These are phyloP conservation scores for Cotesia typhae DNA, from an alignment of 1,140 invertebrate genomes.

Conservation along the genomic window DNA sequence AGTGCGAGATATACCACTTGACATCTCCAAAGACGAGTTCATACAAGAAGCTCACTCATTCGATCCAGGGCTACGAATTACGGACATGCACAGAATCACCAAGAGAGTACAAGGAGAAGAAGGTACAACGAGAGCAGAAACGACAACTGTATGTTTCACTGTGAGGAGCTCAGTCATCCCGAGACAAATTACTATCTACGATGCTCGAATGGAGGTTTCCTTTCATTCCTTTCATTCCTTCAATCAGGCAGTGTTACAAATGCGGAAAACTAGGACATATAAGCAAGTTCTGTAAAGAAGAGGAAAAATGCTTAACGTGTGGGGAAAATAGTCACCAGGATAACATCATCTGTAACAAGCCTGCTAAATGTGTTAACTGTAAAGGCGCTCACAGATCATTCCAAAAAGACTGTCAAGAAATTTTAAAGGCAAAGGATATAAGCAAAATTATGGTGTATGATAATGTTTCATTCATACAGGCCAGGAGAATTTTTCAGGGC, in stretches of 20 bases:
- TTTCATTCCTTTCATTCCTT: neutral
- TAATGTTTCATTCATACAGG: neutral
- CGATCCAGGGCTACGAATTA: neutral
- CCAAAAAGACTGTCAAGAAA: neutral
- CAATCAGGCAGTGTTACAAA: neutral
- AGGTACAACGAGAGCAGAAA: neutral
- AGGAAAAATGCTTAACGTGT: neutral
- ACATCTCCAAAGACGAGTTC: neutral
- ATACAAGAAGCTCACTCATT: neutral
- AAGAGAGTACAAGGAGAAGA: neutral
- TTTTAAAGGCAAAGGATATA: neutral
- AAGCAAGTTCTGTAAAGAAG: neutral
- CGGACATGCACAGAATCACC: neutral
- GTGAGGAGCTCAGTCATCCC: neutral
- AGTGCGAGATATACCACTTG: neutral
- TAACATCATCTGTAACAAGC: too few species aligned
- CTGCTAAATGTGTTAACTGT: neutral
- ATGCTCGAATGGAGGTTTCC: neutral
- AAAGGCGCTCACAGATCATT: neutral
- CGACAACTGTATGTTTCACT: neutral
- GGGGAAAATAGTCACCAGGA: too few species aligned
- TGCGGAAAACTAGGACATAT: neutral
- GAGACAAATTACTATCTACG: neutral
- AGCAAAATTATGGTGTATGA: slow-evolving; percentile 18
- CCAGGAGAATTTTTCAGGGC: neutral